Conservation (phyloP, 2,888 invertebrate species). For the Trisateles emortualis region DNA sequence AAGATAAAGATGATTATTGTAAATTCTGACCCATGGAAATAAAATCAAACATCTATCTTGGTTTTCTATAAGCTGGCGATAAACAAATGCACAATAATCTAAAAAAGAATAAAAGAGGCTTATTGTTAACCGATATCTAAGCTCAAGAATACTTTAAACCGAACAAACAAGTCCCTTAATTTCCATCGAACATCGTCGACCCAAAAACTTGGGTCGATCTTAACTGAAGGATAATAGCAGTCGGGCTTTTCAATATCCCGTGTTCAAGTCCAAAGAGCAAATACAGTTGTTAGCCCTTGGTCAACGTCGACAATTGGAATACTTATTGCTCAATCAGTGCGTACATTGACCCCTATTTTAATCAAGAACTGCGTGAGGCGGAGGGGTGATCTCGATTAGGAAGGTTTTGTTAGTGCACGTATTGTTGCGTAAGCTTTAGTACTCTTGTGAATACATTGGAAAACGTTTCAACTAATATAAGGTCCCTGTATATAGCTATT, state of each 20-base stretch:
- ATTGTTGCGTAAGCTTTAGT: background rate
- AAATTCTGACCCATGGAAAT: too few species aligned
- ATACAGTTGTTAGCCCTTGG: constrained; percentile 50
- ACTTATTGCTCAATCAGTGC: constrained; percentile 49
- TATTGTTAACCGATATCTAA: background rate
- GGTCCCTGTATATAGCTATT: too few species aligned
- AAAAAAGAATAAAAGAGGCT: background rate
- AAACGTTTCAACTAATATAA: background rate
- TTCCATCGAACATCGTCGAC: constrained; percentile 35
- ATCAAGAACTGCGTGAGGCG: constrained; percentile 27
- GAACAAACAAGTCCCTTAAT: constrained; percentile 38
- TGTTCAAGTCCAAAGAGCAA: constrained; percentile 43
- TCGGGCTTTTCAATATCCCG: constrained; percentile 50
- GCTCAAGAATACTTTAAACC: constrained; percentile 11
- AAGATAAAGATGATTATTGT: too few species aligned
- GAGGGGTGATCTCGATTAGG: background rate
- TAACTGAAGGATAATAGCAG: constrained; percentile 34
- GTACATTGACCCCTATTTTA: constrained; percentile 23
- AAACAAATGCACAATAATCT: background rate
- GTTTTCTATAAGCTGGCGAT: background rate
- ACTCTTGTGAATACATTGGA: too few species aligned
- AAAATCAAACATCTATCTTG: background rate
- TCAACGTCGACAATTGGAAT: constrained; percentile 45
- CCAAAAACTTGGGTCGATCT: constrained; percentile 31
- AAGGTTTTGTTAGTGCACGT: background rate